Conservation (phyloP, 2,888 invertebrate species). For the Elmis aenea region DNA sequence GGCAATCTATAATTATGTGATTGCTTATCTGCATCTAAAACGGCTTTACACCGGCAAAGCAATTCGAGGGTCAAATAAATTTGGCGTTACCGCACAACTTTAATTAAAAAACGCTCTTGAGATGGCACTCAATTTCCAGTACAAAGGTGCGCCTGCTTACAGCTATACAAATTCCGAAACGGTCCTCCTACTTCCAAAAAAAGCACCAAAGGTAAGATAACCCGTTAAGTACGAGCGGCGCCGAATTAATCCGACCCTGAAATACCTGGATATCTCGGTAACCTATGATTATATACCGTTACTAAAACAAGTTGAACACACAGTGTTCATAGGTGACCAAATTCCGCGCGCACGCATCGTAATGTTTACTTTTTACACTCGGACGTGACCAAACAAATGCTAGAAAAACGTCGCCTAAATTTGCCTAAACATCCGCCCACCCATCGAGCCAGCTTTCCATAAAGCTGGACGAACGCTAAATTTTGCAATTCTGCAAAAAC, state of each 20-base stretch:
- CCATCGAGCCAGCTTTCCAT: too few relatives aligned
- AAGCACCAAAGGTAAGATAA: conserved; percentile 17
- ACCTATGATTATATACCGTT: conserved; percentile 21
- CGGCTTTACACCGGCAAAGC: too few relatives aligned
- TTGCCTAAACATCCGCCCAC: too few relatives aligned
- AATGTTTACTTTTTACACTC: too few relatives aligned
- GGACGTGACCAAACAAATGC: too few relatives aligned
- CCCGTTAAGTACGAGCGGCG: conserved; percentile 18
- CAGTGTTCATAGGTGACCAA: neutral
- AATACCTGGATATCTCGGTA: conserved; percentile 11
- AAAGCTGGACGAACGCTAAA: too few relatives aligned
- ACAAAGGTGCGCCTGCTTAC: conserved; percentile 29
- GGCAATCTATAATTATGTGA: too few relatives aligned
- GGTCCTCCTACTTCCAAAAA: conserved; percentile 25
- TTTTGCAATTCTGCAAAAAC: neutral
- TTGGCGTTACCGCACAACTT: neutral
- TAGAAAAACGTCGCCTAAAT: too few relatives aligned
- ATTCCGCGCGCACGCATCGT: too few relatives aligned
- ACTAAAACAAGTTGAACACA: conserved; percentile 6
- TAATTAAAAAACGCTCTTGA: neutral
- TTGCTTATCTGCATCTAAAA: too few relatives aligned
- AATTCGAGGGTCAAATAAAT: too few relatives aligned
- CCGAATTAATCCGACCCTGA: conserved; percentile 17
- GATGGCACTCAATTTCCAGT: conserved; percentile 3
- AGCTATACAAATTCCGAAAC: conserved; percentile 29